Evolutionary conservation across 2,888 invertebrate genomes (phyloP).

Genomic region (Pseudolycoriella hygida): DNA sequence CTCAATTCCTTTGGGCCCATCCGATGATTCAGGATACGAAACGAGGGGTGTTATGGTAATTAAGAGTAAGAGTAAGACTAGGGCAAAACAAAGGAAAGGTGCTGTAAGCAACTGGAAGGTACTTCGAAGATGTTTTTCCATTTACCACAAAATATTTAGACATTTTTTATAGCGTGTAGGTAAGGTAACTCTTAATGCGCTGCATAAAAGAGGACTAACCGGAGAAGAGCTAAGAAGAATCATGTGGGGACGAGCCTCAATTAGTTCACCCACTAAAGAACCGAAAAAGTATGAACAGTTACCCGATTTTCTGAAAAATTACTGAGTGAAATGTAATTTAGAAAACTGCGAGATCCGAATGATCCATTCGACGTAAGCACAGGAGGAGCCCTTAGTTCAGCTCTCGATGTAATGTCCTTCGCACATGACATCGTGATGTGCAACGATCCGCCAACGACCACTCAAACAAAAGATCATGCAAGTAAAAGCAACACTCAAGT

Average conservation of each 20-base stretch:
- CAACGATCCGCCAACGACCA: constrained; percentile 10
- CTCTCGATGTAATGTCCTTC: constrained; percentile 70
- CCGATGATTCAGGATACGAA: constrained; percentile 67
- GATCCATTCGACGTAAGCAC: constrained; percentile 28
- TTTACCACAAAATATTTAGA: not conserved
- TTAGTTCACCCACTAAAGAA: constrained; percentile 66
- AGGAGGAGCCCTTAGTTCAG: constrained; percentile 46
- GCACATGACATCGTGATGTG: constrained; percentile 51
- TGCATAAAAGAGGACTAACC: constrained; percentile 66
- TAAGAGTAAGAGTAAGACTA: constrained; percentile 89
- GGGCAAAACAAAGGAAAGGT: constrained; percentile 89
- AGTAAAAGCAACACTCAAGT: not conserved
- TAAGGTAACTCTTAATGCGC: constrained; percentile 67
- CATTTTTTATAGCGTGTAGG: constrained; percentile 45
- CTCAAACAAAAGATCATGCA: constrained; percentile 9
- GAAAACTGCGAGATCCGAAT: constrained; percentile 8
- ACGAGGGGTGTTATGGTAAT: constrained; percentile 94
- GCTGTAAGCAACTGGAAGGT: constrained; percentile 98
- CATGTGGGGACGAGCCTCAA: constrained; percentile 84
- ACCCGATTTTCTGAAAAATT: constrained; percentile 1
- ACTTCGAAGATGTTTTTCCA: too few species aligned
- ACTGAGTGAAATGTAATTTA: constrained; percentile 4
- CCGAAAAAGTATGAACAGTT: constrained; percentile 33
- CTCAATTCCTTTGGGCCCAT: constrained; percentile 77
- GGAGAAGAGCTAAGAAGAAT: constrained; percentile 70